Conservation (phyloP, 2,888 invertebrate genomes). For the Nudaria mundana region DNA sequence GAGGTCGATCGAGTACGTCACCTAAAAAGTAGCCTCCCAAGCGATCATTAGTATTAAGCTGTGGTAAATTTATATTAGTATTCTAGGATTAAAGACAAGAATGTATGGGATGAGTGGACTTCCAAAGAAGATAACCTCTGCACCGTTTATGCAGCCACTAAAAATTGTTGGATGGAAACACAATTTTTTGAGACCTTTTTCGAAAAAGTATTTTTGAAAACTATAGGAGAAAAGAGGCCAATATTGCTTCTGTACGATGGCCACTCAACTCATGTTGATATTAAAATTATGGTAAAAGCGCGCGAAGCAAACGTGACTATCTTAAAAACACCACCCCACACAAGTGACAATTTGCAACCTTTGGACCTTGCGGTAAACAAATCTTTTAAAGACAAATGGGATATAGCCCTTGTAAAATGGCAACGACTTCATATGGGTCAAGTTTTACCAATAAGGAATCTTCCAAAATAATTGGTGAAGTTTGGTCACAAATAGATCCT, state of each 20-base stretch:
- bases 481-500: conserved; percentile 23
- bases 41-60: too few relatives aligned
- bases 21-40: too few relatives aligned
- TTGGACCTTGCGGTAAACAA: conserved; percentile 31
- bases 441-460: conserved; percentile 27
- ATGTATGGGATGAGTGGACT: neutral
- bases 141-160: neutral
- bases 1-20: too few relatives aligned
- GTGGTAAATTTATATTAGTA: too few relatives aligned
- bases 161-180: neutral
- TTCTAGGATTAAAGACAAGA: neutral
- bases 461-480: conserved; percentile 22
- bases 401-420: conserved; percentile 28
- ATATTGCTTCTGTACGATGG: neutral
- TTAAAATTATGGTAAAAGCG: conserved; percentile 28
- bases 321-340: conserved; percentile 14
- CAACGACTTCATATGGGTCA: conserved; percentile 26
- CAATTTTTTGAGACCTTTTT: neutral
- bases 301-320: conserved; percentile 19
- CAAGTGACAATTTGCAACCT: conserved; percentile 25
- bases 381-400: conserved; percentile 33
- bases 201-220: neutral
- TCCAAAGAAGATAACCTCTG: neutral
- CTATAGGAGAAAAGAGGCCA: neutral
- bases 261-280: conserved; percentile 8